These are phyloP conservation scores for Drosophila fulvimacula DNA, from an alignment of 2,888 invertebrate species.

Conservation along the genomic window DNA sequence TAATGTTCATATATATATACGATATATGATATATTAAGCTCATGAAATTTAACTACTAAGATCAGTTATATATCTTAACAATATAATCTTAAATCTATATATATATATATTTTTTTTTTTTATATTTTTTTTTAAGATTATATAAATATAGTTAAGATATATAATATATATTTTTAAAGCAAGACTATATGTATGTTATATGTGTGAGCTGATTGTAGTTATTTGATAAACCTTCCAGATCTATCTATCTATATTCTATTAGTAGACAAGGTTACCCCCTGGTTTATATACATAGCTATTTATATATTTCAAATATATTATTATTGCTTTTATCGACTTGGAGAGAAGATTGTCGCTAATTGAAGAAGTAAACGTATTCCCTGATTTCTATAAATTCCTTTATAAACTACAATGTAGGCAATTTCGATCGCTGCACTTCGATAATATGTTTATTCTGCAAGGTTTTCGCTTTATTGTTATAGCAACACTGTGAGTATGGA, in stretches of 20 bases:
- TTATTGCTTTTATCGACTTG: too few species aligned
- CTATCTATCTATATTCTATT: background rate
- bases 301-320: background rate
- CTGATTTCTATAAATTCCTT: background rate
- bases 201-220: too few species aligned
- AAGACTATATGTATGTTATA: too few species aligned
- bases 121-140: too few species aligned
- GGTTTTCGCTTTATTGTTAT: background rate
- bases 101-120: too few species aligned
- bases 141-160: too few species aligned
- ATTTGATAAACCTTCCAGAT: background rate
- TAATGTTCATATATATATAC: background rate
- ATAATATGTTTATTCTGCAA: background rate
- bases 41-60: too few species aligned
- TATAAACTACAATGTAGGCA: background rate
- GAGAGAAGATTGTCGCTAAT: too few species aligned
- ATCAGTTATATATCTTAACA: too few species aligned
- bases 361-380: background rate
- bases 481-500: background rate
- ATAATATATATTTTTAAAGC: too few species aligned
- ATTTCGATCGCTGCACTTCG: background rate
- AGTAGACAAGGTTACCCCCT: background rate
- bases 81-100: too few species aligned
- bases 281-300: background rate
- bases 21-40: background rate